Percentiles rank a stretch among this genome's conserved stretches.
These are phyloP conservation scores for Dimorphilus gyrociliatus DNA, from an alignment of 2,888 invertebrate species.

Conservation along the genomic window DNA sequence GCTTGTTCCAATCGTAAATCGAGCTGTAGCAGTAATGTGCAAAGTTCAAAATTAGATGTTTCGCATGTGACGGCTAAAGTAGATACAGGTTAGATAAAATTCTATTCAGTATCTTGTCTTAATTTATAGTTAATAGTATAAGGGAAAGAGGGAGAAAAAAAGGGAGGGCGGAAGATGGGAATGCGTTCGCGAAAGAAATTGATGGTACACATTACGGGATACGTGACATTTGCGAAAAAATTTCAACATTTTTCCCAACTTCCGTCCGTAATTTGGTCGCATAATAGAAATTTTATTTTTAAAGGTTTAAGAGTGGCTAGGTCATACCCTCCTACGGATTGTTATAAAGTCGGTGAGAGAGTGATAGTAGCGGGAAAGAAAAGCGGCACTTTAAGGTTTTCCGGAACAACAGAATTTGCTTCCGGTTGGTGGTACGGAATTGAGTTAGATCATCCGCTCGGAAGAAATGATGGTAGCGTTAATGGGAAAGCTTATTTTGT, in stretches of 20 bases:
- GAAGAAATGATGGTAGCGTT: conserved; percentile 36
- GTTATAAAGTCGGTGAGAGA: conserved; percentile 35
- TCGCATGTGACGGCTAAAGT: conserved; percentile 39
- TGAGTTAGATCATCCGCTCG: conserved; percentile 32
- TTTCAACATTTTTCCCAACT: no score
- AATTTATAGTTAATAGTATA: conserved; percentile 1
- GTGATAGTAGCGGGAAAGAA: conserved; percentile 38
- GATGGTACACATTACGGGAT: no score
- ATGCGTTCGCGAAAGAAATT: no score
- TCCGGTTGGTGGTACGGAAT: conserved; percentile 40
- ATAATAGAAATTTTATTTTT: no score
- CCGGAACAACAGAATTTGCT: conserved; percentile 40
- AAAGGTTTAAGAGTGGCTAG: no score
- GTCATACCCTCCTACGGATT: no score
- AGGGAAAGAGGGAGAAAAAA: conserved; percentile 1
- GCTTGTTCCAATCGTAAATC: no score
- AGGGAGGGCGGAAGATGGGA: conserved; percentile 3
- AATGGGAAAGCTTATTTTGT: conserved; percentile 30
- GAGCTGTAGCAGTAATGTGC: conserved; percentile 3
- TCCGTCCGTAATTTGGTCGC: no score
- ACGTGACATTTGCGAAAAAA: no score
- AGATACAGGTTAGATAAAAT: conserved; percentile 34
- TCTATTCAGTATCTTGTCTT: no score
- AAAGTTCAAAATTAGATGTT: conserved; percentile 28
- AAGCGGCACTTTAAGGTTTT: conserved; percentile 36